Percentiles rank a stretch among this genome's conserved stretches.
Conservation (phyloP, 2,113 vertebrate species). For the Oxygymnocypris stewartii region DNA sequence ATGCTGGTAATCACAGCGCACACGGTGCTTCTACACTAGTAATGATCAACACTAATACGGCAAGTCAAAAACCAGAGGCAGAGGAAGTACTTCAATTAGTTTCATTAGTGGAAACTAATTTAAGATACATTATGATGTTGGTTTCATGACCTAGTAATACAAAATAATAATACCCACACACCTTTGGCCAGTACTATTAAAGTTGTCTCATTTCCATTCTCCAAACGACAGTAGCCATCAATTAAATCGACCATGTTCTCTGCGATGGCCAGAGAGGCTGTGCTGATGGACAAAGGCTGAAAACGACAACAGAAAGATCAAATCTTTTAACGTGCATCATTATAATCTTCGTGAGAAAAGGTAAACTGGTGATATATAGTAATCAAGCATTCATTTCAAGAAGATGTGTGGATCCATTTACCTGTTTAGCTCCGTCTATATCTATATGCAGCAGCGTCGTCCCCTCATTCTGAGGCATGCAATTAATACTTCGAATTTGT, state of each 20-base stretch:
- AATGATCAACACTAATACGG: neutral
- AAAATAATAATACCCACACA: slow-evolving; percentile 24
- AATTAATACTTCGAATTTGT: slow-evolving; percentile 84
- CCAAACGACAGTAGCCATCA: slow-evolving; percentile 88
- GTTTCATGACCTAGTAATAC: neutral
- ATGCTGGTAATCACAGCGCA: neutral
- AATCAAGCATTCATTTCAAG: neutral
- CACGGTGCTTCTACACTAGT: neutral
- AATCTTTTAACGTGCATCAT: neutral
- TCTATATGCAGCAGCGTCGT: slow-evolving; percentile 80
- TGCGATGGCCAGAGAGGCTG: slow-evolving; percentile 79
- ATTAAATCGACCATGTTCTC: slow-evolving; percentile 97
- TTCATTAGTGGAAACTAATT: neutral
- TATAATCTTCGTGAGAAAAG: neutral
- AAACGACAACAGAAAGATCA: neutral
- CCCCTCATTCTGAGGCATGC: slow-evolving; percentile 72
- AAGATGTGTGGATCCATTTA: slow-evolving; percentile 56
- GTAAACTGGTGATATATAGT: neutral
- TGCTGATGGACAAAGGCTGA: slow-evolving; percentile 86
- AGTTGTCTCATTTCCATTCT: slow-evolving; percentile 70
- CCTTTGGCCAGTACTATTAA: slow-evolving; percentile 81
- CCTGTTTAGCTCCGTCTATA: slow-evolving; percentile 83
- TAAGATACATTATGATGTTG: neutral
- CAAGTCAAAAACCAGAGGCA: neutral
- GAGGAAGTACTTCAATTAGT: neutral